These are phyloP conservation scores for Odontophorus gujanensis DNA, from an alignment of 2,113 vertebrate species.

Conservation along the genomic window DNA sequence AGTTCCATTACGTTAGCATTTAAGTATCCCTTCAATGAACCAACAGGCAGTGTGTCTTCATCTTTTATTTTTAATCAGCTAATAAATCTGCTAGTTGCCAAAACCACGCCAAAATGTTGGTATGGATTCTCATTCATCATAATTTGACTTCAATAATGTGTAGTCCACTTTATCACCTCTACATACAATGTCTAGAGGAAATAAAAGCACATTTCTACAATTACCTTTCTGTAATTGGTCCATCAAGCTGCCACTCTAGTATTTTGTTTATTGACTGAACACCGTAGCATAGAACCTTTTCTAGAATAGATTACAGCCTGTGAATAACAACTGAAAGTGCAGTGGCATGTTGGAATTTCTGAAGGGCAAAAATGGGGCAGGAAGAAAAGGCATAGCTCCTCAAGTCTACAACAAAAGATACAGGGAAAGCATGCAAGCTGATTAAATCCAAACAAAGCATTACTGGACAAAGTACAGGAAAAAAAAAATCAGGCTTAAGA, in stretches of 20 bases:
- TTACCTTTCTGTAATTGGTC: conserved; percentile 27
- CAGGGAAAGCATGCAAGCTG: not conserved
- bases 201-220: conserved; percentile 40
- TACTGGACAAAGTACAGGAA: not conserved
- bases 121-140: conserved; percentile 47
- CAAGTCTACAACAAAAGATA: not conserved
- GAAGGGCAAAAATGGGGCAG: not conserved
- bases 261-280: conserved; percentile 61
- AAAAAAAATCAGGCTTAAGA: not conserved
- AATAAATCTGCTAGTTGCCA: conserved; percentile 55
- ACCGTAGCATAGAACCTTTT: conserved; percentile 11
- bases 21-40: conserved; percentile 60
- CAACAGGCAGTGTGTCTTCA: conserved; percentile 37
- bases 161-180: not conserved
- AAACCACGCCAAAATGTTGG: not conserved
- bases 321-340: conserved; percentile 27
- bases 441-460: not conserved
- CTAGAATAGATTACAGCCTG: conserved; percentile 29
- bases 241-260: conserved; percentile 34
- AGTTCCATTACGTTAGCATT: conserved; percentile 69
- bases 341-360: not conserved
- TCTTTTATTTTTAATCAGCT: conserved; percentile 70
- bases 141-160: conserved; percentile 50
- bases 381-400: not conserved
- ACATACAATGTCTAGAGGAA: not conserved